phyloP scores from a whole-genome alignment of 2,888 invertebrate species.

The Cosmorhoe ocellata region DNA sequence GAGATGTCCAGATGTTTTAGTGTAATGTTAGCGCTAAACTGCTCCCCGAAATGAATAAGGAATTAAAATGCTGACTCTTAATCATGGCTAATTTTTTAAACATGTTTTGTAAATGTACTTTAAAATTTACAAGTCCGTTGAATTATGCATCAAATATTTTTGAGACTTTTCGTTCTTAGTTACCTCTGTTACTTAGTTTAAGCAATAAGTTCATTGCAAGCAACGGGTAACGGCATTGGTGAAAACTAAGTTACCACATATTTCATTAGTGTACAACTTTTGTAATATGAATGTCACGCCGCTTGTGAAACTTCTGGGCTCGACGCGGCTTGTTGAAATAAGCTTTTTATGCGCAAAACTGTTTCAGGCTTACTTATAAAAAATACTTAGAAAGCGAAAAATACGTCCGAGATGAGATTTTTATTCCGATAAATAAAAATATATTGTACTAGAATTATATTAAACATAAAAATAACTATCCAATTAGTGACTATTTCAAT shows the following conservation, averaged over 20 bases:
- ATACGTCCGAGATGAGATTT: constrained; percentile 17
- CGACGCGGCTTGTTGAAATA: constrained; percentile 13
- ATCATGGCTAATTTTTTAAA: too few relatives aligned
- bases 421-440: constrained; percentile 7
- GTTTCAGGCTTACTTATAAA: constrained; percentile 5
- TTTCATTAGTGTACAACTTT: constrained; percentile 52
- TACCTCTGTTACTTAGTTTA: too few relatives aligned
- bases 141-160: too few relatives aligned
- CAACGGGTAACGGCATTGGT: constrained; percentile 37
- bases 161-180: too few relatives aligned
- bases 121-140: too few relatives aligned
- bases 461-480: too few relatives aligned
- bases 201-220: constrained; percentile 14
- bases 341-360: constrained; percentile 17
- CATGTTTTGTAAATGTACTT: too few relatives aligned
- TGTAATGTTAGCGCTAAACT: constrained; percentile 30
- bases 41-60: too few relatives aligned
- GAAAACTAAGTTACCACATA: constrained; percentile 46
- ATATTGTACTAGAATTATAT: too few relatives aligned
- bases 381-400: constrained; percentile 3
- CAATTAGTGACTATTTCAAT: too few relatives aligned
- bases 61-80: too few relatives aligned
- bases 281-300: constrained; percentile 49
- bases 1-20: constrained; percentile 53
- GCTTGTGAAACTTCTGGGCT: constrained; percentile 25